Evolutionary conservation across 2,888 invertebrate genomes (phyloP).

Genomic region (Junonia oenone): DNA sequence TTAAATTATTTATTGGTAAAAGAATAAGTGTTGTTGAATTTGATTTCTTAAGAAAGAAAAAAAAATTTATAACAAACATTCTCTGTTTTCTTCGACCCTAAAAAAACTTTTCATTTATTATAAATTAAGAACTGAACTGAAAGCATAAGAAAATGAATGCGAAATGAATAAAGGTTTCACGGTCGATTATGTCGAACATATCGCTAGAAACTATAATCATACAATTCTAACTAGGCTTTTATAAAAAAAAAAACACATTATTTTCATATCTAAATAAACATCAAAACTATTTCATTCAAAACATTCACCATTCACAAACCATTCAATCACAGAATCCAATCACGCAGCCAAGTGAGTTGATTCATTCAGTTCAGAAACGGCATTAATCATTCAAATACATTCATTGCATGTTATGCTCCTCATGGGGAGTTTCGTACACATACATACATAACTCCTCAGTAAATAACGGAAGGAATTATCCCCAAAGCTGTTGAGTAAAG

Average conservation of each 20-base stretch:
- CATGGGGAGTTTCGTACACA: slow-evolving; percentile 7
- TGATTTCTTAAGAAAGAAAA: too few relatives aligned
- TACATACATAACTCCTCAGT: background rate
- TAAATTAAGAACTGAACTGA: too few relatives aligned
- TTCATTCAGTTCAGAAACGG: slow-evolving; percentile 24
- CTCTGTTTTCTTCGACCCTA: background rate
- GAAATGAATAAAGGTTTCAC: too few relatives aligned
- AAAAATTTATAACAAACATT: too few relatives aligned
- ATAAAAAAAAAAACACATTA: too few relatives aligned
- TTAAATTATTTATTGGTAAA: too few relatives aligned
- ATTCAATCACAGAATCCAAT: slow-evolving; percentile 2
- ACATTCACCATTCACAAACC: too few relatives aligned
- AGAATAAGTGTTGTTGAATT: too few relatives aligned
- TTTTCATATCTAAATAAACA: background rate
- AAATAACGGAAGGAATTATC: background rate
- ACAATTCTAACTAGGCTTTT: too few relatives aligned
- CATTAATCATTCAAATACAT: slow-evolving; percentile 47
- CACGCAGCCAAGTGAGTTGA: background rate
- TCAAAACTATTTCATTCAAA: too few relatives aligned
- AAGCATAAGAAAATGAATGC: too few relatives aligned
- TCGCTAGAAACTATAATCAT: background rate
- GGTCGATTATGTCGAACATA: too few relatives aligned
- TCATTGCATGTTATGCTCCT: slow-evolving; percentile 33
- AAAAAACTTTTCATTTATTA: background rate
- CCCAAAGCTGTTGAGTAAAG: background rate